phyloP scores from a whole-genome alignment of 2,888 invertebrate species.

The Lepidochrysops patricia region DNA sequence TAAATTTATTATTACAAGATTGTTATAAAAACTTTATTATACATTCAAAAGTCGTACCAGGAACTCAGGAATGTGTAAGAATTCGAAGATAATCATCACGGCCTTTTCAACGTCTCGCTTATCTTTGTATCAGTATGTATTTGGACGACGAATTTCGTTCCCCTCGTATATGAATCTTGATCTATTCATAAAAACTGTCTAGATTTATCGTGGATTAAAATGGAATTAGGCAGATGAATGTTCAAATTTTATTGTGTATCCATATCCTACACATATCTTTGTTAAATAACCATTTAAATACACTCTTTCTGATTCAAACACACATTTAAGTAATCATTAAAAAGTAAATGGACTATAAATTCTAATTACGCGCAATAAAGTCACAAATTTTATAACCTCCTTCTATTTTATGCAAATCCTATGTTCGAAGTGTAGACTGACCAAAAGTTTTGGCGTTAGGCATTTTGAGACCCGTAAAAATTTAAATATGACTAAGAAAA shows the following conservation, averaged over 20 bases:
- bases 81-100: conserved; percentile 44
- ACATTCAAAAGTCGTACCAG: conserved; percentile 62
- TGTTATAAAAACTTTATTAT: conserved; percentile 3
- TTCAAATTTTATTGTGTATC: conserved; percentile 17
- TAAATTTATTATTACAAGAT: conserved; percentile 9
- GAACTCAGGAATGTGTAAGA: conserved; percentile 62
- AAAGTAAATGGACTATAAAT: background rate
- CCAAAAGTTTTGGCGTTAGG: too few species aligned
- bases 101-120: conserved; percentile 50
- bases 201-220: conserved; percentile 44
- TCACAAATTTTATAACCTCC: background rate
- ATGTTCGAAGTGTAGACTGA: background rate
- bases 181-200: conserved; percentile 39
- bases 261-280: background rate
- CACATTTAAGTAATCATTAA: background rate
- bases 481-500: too few species aligned
- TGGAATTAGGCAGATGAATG: conserved; percentile 42
- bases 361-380: background rate
- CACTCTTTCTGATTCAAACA: background rate
- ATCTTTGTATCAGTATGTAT: conserved; percentile 45
- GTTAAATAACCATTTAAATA: background rate
- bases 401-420: conserved; percentile 1
- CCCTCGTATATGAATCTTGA: conserved; percentile 40
- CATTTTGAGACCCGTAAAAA: too few species aligned
- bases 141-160: conserved; percentile 43